Evolutionary conservation across 2,797 vertebrate genomes (phyloP).

Genomic region (Leuciscus waleckii): DNA sequence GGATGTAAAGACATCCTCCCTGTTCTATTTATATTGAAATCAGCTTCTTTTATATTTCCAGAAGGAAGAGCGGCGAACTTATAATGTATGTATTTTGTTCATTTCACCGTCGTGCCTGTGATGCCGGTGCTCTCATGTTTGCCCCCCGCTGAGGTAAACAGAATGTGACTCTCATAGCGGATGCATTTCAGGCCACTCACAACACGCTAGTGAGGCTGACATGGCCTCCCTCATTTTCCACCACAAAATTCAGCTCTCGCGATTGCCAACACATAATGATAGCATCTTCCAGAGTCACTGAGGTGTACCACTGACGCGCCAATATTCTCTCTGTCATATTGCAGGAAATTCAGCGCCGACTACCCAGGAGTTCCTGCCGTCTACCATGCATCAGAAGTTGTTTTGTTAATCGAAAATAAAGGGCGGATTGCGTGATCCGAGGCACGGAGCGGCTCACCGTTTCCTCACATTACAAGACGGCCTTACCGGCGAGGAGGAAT

Average conservation of each 20-base stretch:
- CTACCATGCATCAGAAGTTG: slow-evolving; percentile 77
- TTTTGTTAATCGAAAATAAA: slow-evolving; percentile 85
- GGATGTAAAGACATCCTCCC: slow-evolving; percentile 77
- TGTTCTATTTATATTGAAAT: slow-evolving; percentile 88
- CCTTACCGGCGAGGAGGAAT: slow-evolving; percentile 82
- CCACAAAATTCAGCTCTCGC: slow-evolving; percentile 82
- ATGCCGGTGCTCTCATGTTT: slow-evolving; percentile 77
- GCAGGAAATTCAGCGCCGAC: slow-evolving; percentile 70
- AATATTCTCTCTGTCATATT: slow-evolving; percentile 79
- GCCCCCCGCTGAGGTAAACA: slow-evolving; percentile 84
- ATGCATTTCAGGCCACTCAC: slow-evolving; percentile 80
- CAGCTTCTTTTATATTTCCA: slow-evolving; percentile 67
- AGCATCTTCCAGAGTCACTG: slow-evolving; percentile 86
- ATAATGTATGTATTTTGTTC: slow-evolving; percentile 86
- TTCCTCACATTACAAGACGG: slow-evolving; percentile 86
- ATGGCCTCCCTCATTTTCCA: slow-evolving; percentile 71
- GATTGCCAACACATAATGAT: slow-evolving; percentile 91
- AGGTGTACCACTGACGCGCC: slow-evolving; percentile 86
- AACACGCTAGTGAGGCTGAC: slow-evolving; percentile 72
- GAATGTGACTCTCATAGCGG: slow-evolving; percentile 79
- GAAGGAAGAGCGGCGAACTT: slow-evolving; percentile 63
- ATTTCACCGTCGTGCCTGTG: slow-evolving; percentile 78
- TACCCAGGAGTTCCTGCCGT: slow-evolving; percentile 76
- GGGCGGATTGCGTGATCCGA: slow-evolving; percentile 82
- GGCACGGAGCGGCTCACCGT: slow-evolving; percentile 78